phyloP scores from a whole-genome alignment of 2,113 vertebrate genomes.

The Anthoscopus minutus region DNA sequence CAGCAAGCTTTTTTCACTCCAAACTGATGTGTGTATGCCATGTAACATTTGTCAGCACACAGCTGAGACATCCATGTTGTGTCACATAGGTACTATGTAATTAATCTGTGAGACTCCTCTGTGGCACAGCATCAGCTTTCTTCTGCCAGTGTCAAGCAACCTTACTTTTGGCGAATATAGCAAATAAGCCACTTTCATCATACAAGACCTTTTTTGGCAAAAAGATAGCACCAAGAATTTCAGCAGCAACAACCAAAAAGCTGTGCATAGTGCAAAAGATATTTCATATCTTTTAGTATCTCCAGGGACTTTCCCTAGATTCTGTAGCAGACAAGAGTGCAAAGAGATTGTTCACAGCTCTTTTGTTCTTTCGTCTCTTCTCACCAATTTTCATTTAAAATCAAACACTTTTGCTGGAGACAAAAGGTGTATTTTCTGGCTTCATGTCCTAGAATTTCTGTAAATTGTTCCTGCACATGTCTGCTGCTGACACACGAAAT shows the following conservation, averaged over 20 bases:
- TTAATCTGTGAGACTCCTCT: background rate
- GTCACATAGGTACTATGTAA: background rate
- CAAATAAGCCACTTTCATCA: background rate
- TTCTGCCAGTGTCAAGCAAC: background rate
- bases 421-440: constrained; percentile 12
- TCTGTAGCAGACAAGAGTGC: constrained; percentile 40
- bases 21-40: background rate
- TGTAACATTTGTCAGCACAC: background rate
- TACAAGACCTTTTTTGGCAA: constrained; percentile 11
- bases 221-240: constrained; percentile 38
- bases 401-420: constrained; percentile 34
- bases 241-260: constrained; percentile 44
- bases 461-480: constrained; percentile 42
- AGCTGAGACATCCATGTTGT: background rate
- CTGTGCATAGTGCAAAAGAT: constrained; percentile 6
- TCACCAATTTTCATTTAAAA: constrained; percentile 60
- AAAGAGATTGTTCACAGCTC: constrained; percentile 48
- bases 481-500: background rate
- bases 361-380: constrained; percentile 54
- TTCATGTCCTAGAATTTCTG: constrained; percentile 17
- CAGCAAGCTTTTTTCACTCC: background rate
- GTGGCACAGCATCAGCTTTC: background rate
- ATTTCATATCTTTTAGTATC: constrained; percentile 44
- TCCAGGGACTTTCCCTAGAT: constrained; percentile 55
- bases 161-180: background rate